These are phyloP conservation scores for Eubasilissa splendida DNA, from an alignment of 2,888 invertebrate genomes.

Conservation along the genomic window DNA sequence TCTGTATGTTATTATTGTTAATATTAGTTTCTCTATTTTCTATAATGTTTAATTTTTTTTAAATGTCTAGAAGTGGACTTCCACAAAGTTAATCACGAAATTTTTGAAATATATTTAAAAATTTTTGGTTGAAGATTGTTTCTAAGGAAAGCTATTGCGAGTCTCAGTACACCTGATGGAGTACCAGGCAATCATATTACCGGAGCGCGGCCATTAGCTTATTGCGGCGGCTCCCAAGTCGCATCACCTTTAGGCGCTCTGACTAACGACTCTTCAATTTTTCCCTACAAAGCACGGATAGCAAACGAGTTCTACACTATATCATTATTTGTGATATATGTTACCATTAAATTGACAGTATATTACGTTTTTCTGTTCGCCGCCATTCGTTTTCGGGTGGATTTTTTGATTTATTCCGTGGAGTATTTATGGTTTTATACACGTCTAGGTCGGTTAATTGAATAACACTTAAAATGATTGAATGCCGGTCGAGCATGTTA, in stretches of 20 bases:
- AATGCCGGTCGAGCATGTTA: slow-evolving; percentile 27
- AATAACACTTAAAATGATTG: slow-evolving; percentile 47
- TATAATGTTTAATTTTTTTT: too few species aligned
- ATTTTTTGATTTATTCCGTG: slow-evolving; percentile 35
- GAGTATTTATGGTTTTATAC: slow-evolving; percentile 38
- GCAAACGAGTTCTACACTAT: slow-evolving; percentile 31
- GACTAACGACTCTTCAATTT: slow-evolving; percentile 50
- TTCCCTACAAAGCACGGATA: slow-evolving; percentile 36
- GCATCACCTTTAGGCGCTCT: slow-evolving; percentile 45
- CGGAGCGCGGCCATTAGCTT: slow-evolving; percentile 49
- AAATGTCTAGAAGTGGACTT: too few species aligned
- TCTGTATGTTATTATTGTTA: too few species aligned
- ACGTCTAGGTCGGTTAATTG: slow-evolving; percentile 39
- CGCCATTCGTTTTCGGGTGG: slow-evolving; percentile 20
- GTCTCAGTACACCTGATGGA: slow-evolving; percentile 19
- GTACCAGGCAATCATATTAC: slow-evolving; percentile 49
- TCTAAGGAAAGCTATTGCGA: neutral
- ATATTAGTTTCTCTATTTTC: too few species aligned
- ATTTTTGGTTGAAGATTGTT: neutral
- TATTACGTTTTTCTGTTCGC: slow-evolving; percentile 38
- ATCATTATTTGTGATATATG: slow-evolving; percentile 52
- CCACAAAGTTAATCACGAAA: too few species aligned
- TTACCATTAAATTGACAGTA: slow-evolving; percentile 50
- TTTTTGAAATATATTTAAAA: neutral
- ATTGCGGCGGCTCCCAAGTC: slow-evolving; percentile 47